These are phyloP conservation scores for Neogobius melanostomus DNA, from an alignment of 2,113 vertebrate species.

Conservation along the genomic window DNA sequence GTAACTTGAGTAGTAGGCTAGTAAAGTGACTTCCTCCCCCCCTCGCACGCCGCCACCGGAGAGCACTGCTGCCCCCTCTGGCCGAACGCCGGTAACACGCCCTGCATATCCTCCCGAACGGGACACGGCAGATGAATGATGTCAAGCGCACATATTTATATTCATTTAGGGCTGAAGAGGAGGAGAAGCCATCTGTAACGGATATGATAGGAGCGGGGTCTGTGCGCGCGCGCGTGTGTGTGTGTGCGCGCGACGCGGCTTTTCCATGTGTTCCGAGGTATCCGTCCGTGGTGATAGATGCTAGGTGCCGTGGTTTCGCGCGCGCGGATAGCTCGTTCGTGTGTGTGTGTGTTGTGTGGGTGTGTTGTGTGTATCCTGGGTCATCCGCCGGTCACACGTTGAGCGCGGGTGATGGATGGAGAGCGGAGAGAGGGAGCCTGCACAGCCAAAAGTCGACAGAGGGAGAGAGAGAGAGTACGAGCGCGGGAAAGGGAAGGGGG, in stretches of 20 bases:
- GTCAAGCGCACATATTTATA: conserved; percentile 79
- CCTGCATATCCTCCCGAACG: conserved; percentile 11
- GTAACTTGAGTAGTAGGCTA: not conserved
- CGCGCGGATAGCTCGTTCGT: conserved; percentile 65
- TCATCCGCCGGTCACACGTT: conserved; percentile 76
- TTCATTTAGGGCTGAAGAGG: conserved; percentile 76
- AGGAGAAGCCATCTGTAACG: conserved; percentile 77
- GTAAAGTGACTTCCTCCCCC: not conserved
- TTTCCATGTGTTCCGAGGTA: conserved; percentile 68
- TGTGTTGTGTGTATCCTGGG: conserved; percentile 48
- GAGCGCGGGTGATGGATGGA: conserved; percentile 76
- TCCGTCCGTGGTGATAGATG: conserved; percentile 74
- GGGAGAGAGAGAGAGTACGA: conserved; percentile 32
- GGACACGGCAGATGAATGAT: conserved; percentile 74
- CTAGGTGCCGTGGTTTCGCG: conserved; percentile 59
- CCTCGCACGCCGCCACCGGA: conserved; percentile 35
- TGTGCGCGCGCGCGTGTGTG: conserved; percentile 37
- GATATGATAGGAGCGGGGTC: conserved; percentile 69
- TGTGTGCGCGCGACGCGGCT: conserved; percentile 34
- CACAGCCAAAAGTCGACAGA: conserved; percentile 43
- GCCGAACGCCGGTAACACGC: conserved; percentile 45
- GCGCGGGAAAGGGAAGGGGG: conserved; percentile 35
- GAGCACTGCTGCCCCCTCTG: conserved; percentile 70
- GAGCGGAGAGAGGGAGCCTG: conserved; percentile 70
- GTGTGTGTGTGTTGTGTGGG: conserved; percentile 33